Evolutionary conservation across 2,888 invertebrate species (phyloP), one percentile per base, ranked within the genome.

Genomic region (Erebia palarica): DNA sequence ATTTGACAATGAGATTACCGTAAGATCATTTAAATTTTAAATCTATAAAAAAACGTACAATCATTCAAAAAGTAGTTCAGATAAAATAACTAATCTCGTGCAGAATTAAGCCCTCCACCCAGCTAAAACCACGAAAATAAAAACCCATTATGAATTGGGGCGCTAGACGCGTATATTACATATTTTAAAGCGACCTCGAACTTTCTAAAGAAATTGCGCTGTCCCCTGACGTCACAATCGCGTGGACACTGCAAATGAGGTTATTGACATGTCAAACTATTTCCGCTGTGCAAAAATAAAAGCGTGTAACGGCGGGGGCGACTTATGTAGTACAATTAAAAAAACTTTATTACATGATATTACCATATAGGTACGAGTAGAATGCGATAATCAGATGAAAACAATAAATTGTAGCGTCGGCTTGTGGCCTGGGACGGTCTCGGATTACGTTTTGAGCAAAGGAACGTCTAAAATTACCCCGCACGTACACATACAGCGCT

Each of bases 401-500:
- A 92, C 91, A 92, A 92, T 91, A 91, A 91, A 91, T 90, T 88
- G 86, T 86, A 88, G 85, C 89, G 89, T 90, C 89, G 89, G 85
- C 86, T 91, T 92, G 92, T 85, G 91, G 92, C 92, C 92, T 91
- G 92, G 91, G 92, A 89, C 89, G 88, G 84, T 92, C 86, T 93
- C 91, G 86, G 81, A 88, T 93, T 93, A 89, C 93, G 89, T 91
- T 92, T 92, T 90, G 90, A 92, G 92, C 92, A 92, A 92, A 92
- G 92, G 91, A 92, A 90, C 92, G 91, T 91, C 92, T 92, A 93
- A 93, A 93, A 92, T 93, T 92, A 92, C 92, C 88, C 81, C 88
- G 87, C 91, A 90, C 91, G 86, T 91, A 89, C 87, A 91, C 90
- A 83, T 72, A 73, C 75, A 81, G 65, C 76, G 74, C 76, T 79